Evolutionary conservation across 64 coral and sea anemone species (phyloP), one percentile per base, ranked within the genome.

Genomic region (Montipora capricornis): DNA sequence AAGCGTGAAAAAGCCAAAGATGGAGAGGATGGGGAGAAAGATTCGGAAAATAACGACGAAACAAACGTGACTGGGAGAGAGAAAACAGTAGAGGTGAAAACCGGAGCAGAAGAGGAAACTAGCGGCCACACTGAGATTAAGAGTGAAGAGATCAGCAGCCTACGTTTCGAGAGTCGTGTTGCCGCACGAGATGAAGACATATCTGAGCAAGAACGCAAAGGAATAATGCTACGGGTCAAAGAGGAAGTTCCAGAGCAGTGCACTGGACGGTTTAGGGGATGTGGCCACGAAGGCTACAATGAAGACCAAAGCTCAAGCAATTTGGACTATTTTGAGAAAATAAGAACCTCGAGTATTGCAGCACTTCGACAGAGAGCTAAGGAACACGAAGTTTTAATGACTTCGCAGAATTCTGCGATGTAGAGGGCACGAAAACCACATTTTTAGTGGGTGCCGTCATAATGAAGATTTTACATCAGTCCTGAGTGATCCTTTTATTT

Each of bases 301-400:
- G 37, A 61, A 69, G 88, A 59, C 44, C 92, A 94, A 68, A 89
- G 81, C 80, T 20, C 46, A 20, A 85, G 89, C 47, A 49, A 79
- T 69, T 82, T 82, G 6, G 94, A 95, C 51, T 95, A 75, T 85
- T 87, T 97, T 57, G 96, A 97, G 78, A 94, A 88, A 20, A 68
- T 90, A 11, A 83, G 96, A 82, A 94, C 86, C 46, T 92, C 89
- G 37, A 97, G 96, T 73, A 97, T 97, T 57, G 96, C 96, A 16
- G 93, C 91, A 6, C 87, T 97, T 37, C 94, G 96, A 89, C 96
- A 87, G 70, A 97, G 88, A 46, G 96, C 96, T 47, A 97, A 97
- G 83, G 89, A 97, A 73, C 96, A 97, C n/a, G 96, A 97, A 48
- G 93, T 70, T 13, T 48, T 86, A 5, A 6, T 86, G 3, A 86